Evolutionary conservation across 1,140 invertebrate genomes (phyloP), one percentile per base, ranked within the genome.

Genomic region (Spodoptera frugiperda): DNA sequence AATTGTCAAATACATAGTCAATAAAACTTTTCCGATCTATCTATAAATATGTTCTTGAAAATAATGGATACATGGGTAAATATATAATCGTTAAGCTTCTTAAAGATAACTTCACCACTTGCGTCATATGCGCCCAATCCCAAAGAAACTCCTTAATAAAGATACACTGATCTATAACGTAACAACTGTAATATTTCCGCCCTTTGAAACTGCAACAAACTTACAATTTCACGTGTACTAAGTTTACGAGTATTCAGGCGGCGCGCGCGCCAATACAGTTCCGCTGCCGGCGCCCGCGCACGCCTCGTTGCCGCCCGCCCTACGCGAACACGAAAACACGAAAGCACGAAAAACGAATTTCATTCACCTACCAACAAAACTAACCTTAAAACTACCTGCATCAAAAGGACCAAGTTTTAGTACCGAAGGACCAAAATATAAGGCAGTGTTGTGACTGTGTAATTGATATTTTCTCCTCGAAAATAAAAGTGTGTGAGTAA

Each of bases 241-340:
- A 83, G 61, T 83, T 83, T 80, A 79, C 77, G 71, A 72, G 73
- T 57, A 79, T 81, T 80, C 79, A 84, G 80, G 87, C 82, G 86
- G 82, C 79, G 70, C 81, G 76, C 81, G 82, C 74, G 82, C 85
- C 86, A 93, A 92, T 88, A 82, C 78, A 82, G 88, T 78, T 81
- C 79, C 78, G 89, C 70, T 83, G 72, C 70, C 89, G 89, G 86
- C 88, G 86, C 82, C 84, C 83, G 89, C 90, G 90, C 90, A 92
- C 91, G 90, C 82, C 77, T 90, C 81, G 80, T 79, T 85, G 82
- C 91, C 91, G 91, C 91, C 91, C 91, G 91, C 91, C 91, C 91
- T 82, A 88, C 78, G 76, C 65, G 63, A 72, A 63, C 70, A 77
- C 59, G 70, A 73, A 77, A 57, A 74, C 25, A 25, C 25, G 25